Evolutionary conservation across 2,888 invertebrate genomes (phyloP).

Genomic region (Protonemura montana): DNA sequence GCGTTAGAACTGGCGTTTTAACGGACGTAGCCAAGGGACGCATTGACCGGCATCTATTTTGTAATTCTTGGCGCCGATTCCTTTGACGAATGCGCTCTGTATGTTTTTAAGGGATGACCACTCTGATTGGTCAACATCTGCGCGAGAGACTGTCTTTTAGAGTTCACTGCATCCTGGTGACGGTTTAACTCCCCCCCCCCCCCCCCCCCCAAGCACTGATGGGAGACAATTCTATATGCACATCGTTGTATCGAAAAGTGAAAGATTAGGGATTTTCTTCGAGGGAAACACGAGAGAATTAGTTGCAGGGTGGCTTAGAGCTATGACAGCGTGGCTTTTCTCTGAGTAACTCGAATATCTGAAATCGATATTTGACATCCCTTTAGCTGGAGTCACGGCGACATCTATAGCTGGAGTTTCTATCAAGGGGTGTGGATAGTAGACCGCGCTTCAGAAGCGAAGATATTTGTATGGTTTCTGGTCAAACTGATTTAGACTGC

Average conservation of each 20-base stretch:
- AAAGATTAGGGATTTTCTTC: conserved; percentile 21
- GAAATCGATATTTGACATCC: conserved; percentile 20
- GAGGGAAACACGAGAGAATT: conserved; percentile 18
- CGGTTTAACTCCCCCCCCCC: not conserved
- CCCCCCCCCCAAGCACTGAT: too few species aligned
- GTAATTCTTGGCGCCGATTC: not conserved
- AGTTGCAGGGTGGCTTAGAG: conserved; percentile 2
- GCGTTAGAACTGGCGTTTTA: too few species aligned
- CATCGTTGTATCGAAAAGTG: not conserved
- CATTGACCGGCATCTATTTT: not conserved
- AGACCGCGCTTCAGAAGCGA: not conserved
- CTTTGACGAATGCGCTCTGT: too few species aligned
- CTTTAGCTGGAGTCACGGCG: not conserved
- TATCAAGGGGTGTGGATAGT: not conserved
- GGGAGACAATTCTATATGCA: not conserved
- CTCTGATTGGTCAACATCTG: too few species aligned
- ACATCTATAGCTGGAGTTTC: not conserved
- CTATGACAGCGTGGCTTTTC: conserved; percentile 15
- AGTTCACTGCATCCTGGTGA: too few species aligned
- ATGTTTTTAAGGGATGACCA: too few species aligned
- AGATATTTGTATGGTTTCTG: not conserved
- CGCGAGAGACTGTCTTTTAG: too few species aligned
- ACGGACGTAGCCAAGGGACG: too few species aligned
- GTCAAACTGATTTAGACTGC: not conserved
- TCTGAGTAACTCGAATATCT: conserved; percentile 17